These are phyloP conservation scores for Leucopsar rothschildi DNA, from an alignment of 2,113 vertebrate species.

Conservation along the genomic window DNA sequence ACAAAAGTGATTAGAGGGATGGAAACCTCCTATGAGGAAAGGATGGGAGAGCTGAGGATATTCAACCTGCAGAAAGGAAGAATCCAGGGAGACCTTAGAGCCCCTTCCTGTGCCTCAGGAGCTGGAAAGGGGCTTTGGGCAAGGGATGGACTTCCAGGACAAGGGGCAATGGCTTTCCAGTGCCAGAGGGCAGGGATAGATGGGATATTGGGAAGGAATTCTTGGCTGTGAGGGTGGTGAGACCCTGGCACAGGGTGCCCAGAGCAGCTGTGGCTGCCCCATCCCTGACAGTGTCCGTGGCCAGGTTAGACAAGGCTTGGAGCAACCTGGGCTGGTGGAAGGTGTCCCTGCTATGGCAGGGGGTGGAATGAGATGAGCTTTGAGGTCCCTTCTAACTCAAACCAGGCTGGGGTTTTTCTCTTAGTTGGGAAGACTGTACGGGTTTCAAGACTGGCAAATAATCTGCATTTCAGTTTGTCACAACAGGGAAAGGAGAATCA, in stretches of 20 bases:
- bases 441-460: neutral
- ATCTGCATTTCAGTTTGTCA: neutral
- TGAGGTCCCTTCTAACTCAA: neutral
- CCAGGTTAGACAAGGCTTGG: fast-evolving
- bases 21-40: neutral
- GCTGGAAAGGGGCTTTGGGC: neutral
- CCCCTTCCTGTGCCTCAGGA: neutral
- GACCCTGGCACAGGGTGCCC: neutral
- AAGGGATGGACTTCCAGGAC: neutral
- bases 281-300: neutral
- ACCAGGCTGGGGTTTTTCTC: neutral
- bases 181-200: neutral
- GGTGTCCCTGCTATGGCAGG: neutral
- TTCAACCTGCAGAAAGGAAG: neutral
- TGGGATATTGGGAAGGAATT: neutral
- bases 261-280: neutral
- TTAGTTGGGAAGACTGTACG: neutral
- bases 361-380: no score
- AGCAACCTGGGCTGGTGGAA: fast-evolving
- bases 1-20: neutral
- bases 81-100: neutral
- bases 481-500: no score
- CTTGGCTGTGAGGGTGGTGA: neutral
- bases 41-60: neutral
- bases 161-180: neutral